Evolutionary conservation across 2,888 invertebrate species (phyloP).

Genomic region (Scaptodrosophila latifasciaeformis): DNA sequence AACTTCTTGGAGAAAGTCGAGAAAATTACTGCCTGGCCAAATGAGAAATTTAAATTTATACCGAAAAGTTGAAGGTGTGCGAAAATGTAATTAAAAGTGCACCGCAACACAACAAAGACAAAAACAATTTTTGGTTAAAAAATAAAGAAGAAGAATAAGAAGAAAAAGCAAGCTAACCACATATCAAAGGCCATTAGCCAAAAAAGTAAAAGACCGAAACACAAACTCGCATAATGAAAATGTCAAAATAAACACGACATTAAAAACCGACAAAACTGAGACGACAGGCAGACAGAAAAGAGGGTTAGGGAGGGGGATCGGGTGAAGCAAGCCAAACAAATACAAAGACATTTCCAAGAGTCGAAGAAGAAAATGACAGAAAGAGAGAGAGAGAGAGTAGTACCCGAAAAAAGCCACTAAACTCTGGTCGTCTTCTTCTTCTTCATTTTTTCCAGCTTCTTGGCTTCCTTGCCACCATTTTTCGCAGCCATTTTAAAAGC

Average conservation of each 20-base stretch:
- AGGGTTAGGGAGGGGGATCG: constrained; percentile 17
- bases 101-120: constrained; percentile 3
- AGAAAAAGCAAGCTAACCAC: constrained; percentile 11
- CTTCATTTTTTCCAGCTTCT: background rate
- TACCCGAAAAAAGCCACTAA: constrained; percentile 33
- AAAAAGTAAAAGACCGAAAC: constrained; percentile 11
- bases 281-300: constrained; percentile 23
- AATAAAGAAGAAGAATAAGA: constrained; percentile 11
- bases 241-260: constrained; percentile 70
- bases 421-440: constrained; percentile 28
- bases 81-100: constrained; percentile 52
- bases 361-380: too few relatives aligned
- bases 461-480: background rate
- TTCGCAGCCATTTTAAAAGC: constrained; percentile 50
- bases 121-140: background rate
- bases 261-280: constrained; percentile 43
- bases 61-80: background rate
- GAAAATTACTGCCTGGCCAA: too few relatives aligned
- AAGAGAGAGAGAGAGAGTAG: constrained; percentile 4
- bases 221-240: constrained; percentile 66
- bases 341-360: too few relatives aligned
- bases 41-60: too few relatives aligned
- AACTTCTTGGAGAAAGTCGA: too few relatives aligned
- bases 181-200: too few relatives aligned
- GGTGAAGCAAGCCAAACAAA: too few relatives aligned